Evolutionary conservation across 2,888 invertebrate genomes (phyloP).

Genomic region (Philopedon plagiatum): DNA sequence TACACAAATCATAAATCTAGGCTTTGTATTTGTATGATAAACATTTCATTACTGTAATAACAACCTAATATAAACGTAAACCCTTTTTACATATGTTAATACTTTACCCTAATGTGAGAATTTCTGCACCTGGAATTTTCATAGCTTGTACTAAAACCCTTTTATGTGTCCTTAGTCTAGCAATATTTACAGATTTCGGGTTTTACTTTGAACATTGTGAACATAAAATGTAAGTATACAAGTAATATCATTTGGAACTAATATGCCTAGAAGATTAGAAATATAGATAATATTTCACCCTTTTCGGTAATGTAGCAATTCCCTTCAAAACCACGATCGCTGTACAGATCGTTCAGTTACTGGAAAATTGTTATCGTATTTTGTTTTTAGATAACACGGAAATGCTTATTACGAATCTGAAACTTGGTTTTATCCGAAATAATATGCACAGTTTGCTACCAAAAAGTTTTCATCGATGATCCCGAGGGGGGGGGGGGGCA

Average conservation of each 20-base stretch:
- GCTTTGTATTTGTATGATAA: not conserved
- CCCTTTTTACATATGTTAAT: not conserved
- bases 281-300: too few relatives aligned
- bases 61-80: not conserved
- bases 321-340: too few relatives aligned
- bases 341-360: too few relatives aligned
- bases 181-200: slow-evolving; percentile 4
- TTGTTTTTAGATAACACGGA: too few relatives aligned
- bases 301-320: too few relatives aligned
- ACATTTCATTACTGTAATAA: not conserved
- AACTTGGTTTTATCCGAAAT: too few relatives aligned
- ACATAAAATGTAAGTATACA: not conserved
- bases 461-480: too few relatives aligned
- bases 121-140: not conserved
- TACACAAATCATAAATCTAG: not conserved
- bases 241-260: not conserved
- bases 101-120: not conserved
- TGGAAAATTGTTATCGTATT: too few relatives aligned
- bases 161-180: not conserved
- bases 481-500: too few relatives aligned
- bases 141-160: not conserved
- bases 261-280: not conserved
- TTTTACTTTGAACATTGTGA: not conserved
- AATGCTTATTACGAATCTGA: too few relatives aligned
- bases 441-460: too few relatives aligned